These are phyloP conservation scores for Epiblema foenella DNA, from an alignment of 2,888 invertebrate genomes.

Conservation along the genomic window DNA sequence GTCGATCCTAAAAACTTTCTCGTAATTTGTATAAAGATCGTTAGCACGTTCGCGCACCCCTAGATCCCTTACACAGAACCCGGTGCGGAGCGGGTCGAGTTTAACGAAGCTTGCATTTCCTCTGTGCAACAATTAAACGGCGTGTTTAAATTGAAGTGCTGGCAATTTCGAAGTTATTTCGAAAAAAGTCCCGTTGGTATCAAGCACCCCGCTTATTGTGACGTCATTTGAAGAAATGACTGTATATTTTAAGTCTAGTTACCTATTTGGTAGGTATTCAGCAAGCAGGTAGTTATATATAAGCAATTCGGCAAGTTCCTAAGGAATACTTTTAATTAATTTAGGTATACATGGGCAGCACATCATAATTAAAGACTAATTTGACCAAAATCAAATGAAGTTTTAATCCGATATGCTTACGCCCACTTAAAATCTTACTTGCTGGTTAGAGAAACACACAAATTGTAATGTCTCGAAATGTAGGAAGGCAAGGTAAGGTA, in stretches of 20 bases:
- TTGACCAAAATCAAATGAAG: no score
- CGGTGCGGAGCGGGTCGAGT: neutral
- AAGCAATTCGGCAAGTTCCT: no score
- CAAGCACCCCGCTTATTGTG: neutral
- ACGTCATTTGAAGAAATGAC: neutral
- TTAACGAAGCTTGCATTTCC: slow-evolving; percentile 4
- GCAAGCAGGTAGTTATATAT: no score
- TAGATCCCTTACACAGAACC: slow-evolving; percentile 12
- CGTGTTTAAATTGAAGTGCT: slow-evolving; percentile 9
- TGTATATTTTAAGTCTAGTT: neutral
- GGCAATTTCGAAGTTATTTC: slow-evolving; percentile 3
- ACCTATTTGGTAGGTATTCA: no score
- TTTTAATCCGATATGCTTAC: no score
- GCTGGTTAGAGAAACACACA: no score
- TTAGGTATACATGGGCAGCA: no score
- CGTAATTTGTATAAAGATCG: neutral
- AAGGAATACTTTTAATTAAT: no score
- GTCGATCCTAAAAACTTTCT: neutral
- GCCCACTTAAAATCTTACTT: no score
- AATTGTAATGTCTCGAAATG: no score
- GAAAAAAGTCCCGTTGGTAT: neutral
- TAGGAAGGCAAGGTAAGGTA: no score
- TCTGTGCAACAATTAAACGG: slow-evolving; percentile 19
- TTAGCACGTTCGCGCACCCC: slow-evolving; percentile 1
- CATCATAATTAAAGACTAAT: no score